phyloP scores from a whole-genome alignment of 2,888 invertebrate species.

The Brassicogethes aeneus region DNA sequence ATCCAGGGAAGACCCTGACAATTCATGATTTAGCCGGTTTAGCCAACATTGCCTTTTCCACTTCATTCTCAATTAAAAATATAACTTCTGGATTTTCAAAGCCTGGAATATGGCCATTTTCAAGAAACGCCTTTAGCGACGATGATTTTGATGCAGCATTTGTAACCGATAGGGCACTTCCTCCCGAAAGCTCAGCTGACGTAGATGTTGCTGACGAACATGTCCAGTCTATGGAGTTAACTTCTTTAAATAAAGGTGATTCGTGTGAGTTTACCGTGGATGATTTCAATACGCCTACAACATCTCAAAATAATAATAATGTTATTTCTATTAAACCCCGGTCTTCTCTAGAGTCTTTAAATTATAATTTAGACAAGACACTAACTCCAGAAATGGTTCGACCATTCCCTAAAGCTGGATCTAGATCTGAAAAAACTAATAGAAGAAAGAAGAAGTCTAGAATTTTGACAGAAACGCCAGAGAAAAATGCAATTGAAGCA shows the following conservation, averaged over 20 bases:
- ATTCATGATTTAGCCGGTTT: constrained; percentile 3
- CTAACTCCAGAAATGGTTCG: not conserved
- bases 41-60: not conserved
- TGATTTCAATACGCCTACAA: too few relatives aligned
- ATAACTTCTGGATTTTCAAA: not conserved
- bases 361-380: too few relatives aligned
- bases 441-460: not conserved
- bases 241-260: too few relatives aligned
- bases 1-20: constrained; percentile 2
- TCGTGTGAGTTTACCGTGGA: too few relatives aligned
- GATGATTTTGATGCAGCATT: constrained; percentile 7
- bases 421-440: not conserved
- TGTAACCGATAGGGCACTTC: constrained; percentile 1
- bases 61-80: not conserved
- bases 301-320: too few relatives aligned
- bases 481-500: not conserved
- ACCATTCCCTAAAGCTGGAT: not conserved
- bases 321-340: too few relatives aligned
- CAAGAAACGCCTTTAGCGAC: constrained; percentile 7
- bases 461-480: not conserved
- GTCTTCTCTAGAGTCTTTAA: too few relatives aligned
- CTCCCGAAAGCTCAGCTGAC: not conserved
- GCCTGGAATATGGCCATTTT: constrained; percentile 5
- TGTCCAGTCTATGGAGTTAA: too few relatives aligned
- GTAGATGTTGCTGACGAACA: too few relatives aligned